Percentiles rank a stretch among this genome's conserved stretches.
These are phyloP conservation scores for Dipodomys stephensi DNA, from an alignment of 2,113 vertebrate genomes.

Conservation along the genomic window DNA sequence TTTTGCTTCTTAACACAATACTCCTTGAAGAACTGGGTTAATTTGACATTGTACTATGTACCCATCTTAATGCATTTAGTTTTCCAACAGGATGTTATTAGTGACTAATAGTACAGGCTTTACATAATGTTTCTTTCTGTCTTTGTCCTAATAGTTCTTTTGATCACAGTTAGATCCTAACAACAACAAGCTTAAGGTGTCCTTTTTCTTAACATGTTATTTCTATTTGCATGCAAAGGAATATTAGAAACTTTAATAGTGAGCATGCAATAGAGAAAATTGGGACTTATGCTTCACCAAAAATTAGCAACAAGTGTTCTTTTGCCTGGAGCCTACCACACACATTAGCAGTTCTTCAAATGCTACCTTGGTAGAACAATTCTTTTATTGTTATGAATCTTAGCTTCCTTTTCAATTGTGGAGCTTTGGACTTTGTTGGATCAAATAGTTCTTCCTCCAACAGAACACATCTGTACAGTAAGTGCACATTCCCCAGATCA, in stretches of 20 bases:
- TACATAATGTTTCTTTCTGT: constrained; percentile 56
- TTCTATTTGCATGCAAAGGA: constrained; percentile 30
- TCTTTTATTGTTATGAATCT: no score
- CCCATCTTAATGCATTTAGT: constrained; percentile 48
- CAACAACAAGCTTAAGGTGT: constrained; percentile 53
- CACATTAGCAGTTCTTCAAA: neutral
- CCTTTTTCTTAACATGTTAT: constrained; percentile 1
- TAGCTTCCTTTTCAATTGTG: neutral
- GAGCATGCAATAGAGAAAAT: constrained; percentile 56
- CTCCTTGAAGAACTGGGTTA: constrained; percentile 50
- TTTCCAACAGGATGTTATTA: constrained; percentile 60
- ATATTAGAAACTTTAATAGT: constrained; percentile 50
- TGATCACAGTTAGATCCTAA: constrained; percentile 63
- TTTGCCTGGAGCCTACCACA: constrained; percentile 36
- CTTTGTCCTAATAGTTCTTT: constrained; percentile 64
- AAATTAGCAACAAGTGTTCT: constrained; percentile 44
- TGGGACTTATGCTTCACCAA: constrained; percentile 16
- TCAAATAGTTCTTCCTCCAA: constrained; percentile 28
- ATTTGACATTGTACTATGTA: constrained; percentile 50
- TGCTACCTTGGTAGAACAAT: neutral
- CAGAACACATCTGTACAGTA: neutral
- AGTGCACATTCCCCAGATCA: neutral
- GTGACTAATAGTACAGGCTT: constrained; percentile 58
- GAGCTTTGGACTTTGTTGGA: neutral
- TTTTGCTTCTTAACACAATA: constrained; percentile 28